phyloP scores from a whole-genome alignment of 1,140 invertebrate species.

The Heliconius eleuchia region DNA sequence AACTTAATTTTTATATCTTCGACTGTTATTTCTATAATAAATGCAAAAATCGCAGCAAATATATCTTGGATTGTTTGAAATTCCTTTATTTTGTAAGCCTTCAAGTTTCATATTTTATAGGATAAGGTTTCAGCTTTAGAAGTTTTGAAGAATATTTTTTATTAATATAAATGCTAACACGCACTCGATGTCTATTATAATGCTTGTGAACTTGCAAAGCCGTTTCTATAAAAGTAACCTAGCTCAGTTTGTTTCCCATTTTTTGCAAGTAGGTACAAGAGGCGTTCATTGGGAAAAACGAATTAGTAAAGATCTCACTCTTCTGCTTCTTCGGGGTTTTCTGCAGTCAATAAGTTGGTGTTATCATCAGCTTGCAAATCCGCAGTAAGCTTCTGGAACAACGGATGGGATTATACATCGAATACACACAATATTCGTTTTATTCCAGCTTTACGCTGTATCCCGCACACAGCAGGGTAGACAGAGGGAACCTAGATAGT shows the following conservation, averaged over 20 bases:
- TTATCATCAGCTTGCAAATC: conserved; percentile 77
- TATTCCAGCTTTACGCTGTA: no score
- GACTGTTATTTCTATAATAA: neutral
- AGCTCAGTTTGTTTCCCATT: conserved; percentile 16
- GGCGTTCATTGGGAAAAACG: conserved; percentile 46
- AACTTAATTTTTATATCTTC: neutral
- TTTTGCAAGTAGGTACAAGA: conserved; percentile 43
- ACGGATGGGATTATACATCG: conserved; percentile 36
- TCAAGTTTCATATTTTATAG: neutral
- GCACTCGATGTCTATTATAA: conserved; percentile 14
- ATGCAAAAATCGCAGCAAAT: conserved; percentile 1
- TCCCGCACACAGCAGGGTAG: no score
- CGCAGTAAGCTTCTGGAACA: conserved; percentile 76
- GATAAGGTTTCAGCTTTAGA: neutral
- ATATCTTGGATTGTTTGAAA: neutral
- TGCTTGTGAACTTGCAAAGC: conserved; percentile 30
- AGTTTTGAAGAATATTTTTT: neutral
- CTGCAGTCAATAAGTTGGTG: conserved; percentile 75
- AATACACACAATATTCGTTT: neutral
- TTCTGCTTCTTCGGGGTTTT: conserved; percentile 73
- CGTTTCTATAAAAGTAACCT: conserved; percentile 26
- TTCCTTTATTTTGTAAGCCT: neutral
- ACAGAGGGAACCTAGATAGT: no score
- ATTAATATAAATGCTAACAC: neutral
- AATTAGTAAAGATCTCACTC: conserved; percentile 49